phyloP scores from a whole-genome alignment of 2,797 vertebrate species.

The Menidia menidia region DNA sequence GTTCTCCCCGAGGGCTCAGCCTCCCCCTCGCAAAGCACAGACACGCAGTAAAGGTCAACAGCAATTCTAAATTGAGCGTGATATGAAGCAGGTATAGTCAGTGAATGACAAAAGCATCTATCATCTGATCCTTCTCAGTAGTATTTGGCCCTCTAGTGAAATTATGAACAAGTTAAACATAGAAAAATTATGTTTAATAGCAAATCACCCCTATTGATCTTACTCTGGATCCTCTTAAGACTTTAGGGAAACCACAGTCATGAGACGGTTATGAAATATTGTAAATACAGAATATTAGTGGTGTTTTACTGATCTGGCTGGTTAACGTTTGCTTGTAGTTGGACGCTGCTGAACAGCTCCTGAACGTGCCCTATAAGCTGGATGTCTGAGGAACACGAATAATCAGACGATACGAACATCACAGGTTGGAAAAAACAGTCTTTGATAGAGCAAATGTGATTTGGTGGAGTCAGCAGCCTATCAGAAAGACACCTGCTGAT shows the following conservation, averaged over 20 bases:
- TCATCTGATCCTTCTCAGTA: too few relatives aligned
- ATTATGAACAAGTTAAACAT: too few relatives aligned
- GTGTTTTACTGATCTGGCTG: neutral
- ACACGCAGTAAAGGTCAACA: neutral
- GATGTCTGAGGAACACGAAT: too few relatives aligned
- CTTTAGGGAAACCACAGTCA: too few relatives aligned
- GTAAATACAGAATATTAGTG: neutral
- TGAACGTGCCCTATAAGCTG: too few relatives aligned
- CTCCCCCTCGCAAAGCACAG: neutral
- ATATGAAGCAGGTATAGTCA: neutral
- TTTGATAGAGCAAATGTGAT: neutral
- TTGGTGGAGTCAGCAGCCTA: neutral
- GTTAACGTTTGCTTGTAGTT: neutral
- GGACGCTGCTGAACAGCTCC: neutral
- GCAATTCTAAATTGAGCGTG: neutral
- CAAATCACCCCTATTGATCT: too few relatives aligned
- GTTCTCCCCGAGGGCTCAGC: neutral
- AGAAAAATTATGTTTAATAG: too few relatives aligned
- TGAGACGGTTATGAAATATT: too few relatives aligned
- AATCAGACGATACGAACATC: too few relatives aligned
- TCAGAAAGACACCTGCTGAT: conserved; percentile 2
- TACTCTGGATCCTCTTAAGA: too few relatives aligned
- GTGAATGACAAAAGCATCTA: neutral
- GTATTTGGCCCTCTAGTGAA: too few relatives aligned
- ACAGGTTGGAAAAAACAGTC: too few relatives aligned